A percentile compares a stretch with the other conserved stretches of the same genome.
Conservation (phyloP, 2,113 vertebrate species). For the Anhinga rufa region DNA sequence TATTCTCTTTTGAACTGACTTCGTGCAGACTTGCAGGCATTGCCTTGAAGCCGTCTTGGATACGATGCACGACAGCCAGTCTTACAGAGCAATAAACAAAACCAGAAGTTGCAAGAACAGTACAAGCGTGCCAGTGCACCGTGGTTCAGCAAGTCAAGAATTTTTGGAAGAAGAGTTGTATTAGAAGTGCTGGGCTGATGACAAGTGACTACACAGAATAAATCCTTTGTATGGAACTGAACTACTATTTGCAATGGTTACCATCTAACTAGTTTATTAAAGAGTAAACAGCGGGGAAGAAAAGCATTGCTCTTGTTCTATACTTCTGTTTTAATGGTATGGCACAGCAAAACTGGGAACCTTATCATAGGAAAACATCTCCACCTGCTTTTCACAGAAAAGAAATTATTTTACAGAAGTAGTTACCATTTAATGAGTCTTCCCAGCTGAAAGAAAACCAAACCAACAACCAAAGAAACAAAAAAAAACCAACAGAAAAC, state of each 20-base stretch:
- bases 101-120: no score
- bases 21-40: background rate
- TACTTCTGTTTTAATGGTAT: background rate
- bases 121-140: accelerated
- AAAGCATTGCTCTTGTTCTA: background rate
- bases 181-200: background rate
- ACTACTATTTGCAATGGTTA: no score
- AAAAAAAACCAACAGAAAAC: background rate
- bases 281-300: background rate
- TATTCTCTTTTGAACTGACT: background rate
- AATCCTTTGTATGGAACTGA: background rate
- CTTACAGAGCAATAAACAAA: background rate
- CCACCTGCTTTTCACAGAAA: background rate
- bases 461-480: background rate
- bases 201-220: background rate
- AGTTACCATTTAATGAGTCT: background rate
- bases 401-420: background rate
- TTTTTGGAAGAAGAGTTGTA: background rate
- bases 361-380: background rate
- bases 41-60: background rate
- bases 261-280: background rate
- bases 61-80: no score
- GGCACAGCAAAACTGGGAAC: background rate
- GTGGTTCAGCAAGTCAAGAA: no score
- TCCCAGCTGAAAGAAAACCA: background rate